phyloP scores from a whole-genome alignment of 2,113 vertebrate genomes.

The Platichthys stellatus region DNA sequence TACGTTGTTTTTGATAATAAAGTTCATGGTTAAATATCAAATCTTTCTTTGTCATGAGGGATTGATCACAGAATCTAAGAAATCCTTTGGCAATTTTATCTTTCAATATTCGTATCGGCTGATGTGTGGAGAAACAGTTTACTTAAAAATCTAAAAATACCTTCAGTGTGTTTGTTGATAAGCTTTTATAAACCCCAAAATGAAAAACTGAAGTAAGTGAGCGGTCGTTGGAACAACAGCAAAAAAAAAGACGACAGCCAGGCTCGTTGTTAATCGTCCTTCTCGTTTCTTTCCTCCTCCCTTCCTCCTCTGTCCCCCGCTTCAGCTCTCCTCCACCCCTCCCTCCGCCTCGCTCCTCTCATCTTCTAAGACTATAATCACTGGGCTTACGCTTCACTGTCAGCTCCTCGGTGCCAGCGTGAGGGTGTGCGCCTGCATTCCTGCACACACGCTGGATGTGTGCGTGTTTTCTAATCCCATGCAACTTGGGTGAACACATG shows the following conservation, averaged over 20 bases:
- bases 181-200: not conserved
- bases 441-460: conserved; percentile 10
- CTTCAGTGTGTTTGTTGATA: too few relatives aligned
- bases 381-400: conserved; percentile 67
- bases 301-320: conserved; percentile 28
- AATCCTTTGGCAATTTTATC: too few relatives aligned
- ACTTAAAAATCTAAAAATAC: too few relatives aligned
- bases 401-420: conserved; percentile 48
- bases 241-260: conserved; percentile 12
- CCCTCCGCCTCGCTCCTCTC: conserved; percentile 78
- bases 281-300: conserved; percentile 15
- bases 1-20: too few relatives aligned
- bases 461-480: conserved; percentile 3
- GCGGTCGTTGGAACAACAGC: conserved; percentile 8
- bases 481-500: not conserved
- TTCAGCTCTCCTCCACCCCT: conserved; percentile 76
- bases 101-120: too few relatives aligned
- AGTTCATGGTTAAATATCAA: too few relatives aligned
- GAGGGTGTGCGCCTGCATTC: conserved; percentile 19
- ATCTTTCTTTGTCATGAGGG: too few relatives aligned
- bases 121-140: too few relatives aligned
- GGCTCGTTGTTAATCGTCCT: conserved; percentile 37
- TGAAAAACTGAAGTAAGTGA: not conserved
- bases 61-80: too few relatives aligned
- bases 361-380: conserved; percentile 67